phyloP scores from a whole-genome alignment of 2,797 vertebrate genomes.

The Galagoides demidoff region DNA sequence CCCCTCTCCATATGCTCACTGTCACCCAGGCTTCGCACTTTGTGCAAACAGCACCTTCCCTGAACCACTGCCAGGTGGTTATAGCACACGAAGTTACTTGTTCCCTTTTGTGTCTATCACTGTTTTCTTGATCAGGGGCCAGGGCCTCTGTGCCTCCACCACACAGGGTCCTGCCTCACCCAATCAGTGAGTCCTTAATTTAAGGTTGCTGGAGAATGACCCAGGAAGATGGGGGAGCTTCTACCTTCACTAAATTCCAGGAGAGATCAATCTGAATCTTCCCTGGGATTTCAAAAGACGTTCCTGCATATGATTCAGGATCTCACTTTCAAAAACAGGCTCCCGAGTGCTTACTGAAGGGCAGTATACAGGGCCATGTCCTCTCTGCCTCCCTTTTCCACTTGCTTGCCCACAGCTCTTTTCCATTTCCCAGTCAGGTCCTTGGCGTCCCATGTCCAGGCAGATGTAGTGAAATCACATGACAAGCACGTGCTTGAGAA shows the following conservation, averaged over 20 bases:
- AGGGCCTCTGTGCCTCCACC: not conserved
- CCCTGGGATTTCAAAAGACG: not conserved
- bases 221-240: too few species aligned
- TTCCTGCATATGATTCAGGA: not conserved
- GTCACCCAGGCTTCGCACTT: accelerated
- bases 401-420: not conserved
- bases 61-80: too few species aligned
- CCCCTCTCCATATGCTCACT: accelerated
- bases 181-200: not conserved
- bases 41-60: accelerated
- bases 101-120: not conserved
- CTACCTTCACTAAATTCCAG: not conserved
- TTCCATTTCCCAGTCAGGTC: not conserved
- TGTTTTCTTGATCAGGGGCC: not conserved
- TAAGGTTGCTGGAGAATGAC: not conserved
- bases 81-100: accelerated
- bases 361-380: not conserved
- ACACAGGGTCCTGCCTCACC: not conserved
- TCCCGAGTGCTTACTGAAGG: not conserved
- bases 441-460: not conserved
- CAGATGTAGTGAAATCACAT: not conserved
- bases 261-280: not conserved
- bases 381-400: not conserved
- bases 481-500: not conserved
- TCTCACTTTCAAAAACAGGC: not conserved